Conservation (phyloP, 2,888 invertebrate genomes). For the Oeneis ivallda region DNA sequence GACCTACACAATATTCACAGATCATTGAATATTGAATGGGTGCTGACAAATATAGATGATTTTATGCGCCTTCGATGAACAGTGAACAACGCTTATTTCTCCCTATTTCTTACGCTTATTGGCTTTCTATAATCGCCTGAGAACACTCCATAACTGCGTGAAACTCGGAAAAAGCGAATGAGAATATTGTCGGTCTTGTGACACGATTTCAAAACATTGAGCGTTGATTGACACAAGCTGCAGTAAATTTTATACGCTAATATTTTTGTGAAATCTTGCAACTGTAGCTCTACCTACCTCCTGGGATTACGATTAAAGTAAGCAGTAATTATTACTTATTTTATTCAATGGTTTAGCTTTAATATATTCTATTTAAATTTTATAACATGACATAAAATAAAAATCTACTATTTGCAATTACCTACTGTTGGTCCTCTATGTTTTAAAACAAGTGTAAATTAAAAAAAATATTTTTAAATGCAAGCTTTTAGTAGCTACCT, state of each 20-base stretch:
- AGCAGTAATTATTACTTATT: not conserved
- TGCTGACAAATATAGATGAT: conserved; percentile 1
- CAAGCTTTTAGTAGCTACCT: too few relatives aligned
- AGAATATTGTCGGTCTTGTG: conserved; percentile 40
- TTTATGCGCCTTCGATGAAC: conserved; percentile 21
- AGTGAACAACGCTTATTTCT: conserved; percentile 19
- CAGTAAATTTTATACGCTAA: conserved; percentile 31
- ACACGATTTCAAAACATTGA: conserved; percentile 51
- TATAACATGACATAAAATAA: too few relatives aligned
- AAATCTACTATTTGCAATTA: too few relatives aligned
- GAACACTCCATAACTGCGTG: conserved; percentile 41
- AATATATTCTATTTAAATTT: not conserved
- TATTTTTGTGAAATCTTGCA: conserved; percentile 12
- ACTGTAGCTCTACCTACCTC: not conserved
- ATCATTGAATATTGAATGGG: conserved; percentile 27
- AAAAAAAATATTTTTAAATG: too few relatives aligned
- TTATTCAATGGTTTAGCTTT: not conserved
- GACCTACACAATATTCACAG: conserved; percentile 7
- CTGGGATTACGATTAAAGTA: not conserved
- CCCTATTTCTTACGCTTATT: conserved; percentile 12
- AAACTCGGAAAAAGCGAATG: conserved; percentile 45
- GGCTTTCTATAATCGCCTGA: conserved; percentile 14
- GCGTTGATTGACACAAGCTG: conserved; percentile 37
- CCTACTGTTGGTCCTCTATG: not conserved
- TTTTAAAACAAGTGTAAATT: too few relatives aligned